Conservation (phyloP, 2,888 invertebrate genomes). For the Lissonota sp. region DNA sequence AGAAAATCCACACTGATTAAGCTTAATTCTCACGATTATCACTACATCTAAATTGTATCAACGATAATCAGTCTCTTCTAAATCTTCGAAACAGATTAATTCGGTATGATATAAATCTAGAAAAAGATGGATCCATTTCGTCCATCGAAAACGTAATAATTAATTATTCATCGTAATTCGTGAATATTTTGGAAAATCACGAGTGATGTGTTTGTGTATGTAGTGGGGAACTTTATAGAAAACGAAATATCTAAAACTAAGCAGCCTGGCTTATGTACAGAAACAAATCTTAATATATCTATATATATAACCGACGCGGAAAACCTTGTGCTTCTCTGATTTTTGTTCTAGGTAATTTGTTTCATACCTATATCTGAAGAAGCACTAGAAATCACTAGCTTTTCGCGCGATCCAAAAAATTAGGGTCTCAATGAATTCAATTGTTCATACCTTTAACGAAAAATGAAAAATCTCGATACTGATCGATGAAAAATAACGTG, state of each 20-base stretch:
- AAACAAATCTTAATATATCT: not conserved
- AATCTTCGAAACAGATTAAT: constrained; percentile 49
- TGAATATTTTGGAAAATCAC: not conserved
- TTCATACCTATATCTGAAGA: not conserved
- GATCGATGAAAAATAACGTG: too few species aligned
- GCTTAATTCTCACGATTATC: constrained; percentile 39
- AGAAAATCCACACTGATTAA: not conserved
- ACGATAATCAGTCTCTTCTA: constrained; percentile 70
- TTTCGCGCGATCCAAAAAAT: too few species aligned
- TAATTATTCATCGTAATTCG: not conserved
- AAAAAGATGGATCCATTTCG: not conserved
- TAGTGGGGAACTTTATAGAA: not conserved
- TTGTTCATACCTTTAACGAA: too few species aligned
- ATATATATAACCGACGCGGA: too few species aligned
- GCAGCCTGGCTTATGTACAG: constrained; percentile 40
- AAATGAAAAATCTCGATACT: too few species aligned
- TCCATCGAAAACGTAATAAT: not conserved
- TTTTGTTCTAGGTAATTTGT: not conserved
- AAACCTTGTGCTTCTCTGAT: not conserved
- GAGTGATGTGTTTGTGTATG: constrained; percentile 5
- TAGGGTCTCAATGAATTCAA: too few species aligned
- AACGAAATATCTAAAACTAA: constrained; percentile 13
- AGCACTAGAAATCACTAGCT: too few species aligned
- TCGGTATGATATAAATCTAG: constrained; percentile 28
- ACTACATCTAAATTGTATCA: constrained; percentile 64